These are phyloP conservation scores for Drosophila asahinai DNA, from an alignment of 1,140 invertebrate species.

Conservation along the genomic window DNA sequence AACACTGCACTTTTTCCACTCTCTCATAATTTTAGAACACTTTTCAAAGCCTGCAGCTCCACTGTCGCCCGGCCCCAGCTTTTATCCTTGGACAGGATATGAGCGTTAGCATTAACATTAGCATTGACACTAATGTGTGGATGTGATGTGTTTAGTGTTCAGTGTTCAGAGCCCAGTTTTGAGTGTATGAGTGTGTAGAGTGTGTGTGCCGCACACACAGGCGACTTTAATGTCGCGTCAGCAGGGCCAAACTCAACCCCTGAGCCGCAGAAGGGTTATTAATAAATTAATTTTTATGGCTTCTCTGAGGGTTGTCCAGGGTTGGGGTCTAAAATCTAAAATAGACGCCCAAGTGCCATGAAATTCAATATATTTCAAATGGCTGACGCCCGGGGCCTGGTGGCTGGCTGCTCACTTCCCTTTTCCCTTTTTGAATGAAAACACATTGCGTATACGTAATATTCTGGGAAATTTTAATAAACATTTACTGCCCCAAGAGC, in stretches of 20 bases:
- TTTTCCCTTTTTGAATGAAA: constrained; percentile 2
- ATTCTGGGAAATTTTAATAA: constrained; percentile 43
- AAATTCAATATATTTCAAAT: constrained; percentile 56
- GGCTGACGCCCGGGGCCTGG: not conserved
- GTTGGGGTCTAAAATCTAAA: constrained; percentile 27
- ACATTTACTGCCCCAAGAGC: constrained; percentile 11
- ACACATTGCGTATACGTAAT: constrained; percentile 40
- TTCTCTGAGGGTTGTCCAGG: not conserved
- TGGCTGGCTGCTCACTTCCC: not conserved
- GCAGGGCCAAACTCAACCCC: constrained; percentile 19
- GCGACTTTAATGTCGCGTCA: constrained; percentile 65
- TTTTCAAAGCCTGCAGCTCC: not conserved
- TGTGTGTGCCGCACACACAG: constrained; percentile 51
- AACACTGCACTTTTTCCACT: not conserved
- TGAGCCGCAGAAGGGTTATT: constrained; percentile 67
- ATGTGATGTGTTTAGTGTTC: constrained; percentile 23
- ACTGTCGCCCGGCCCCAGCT: constrained; percentile 2
- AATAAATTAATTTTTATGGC: constrained; percentile 74
- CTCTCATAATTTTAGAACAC: not conserved
- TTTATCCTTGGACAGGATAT: constrained; percentile 57
- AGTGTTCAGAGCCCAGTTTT: not conserved
- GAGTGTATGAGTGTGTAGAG: not conserved
- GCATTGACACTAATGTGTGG: constrained; percentile 58
- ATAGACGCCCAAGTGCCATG: constrained; percentile 41
- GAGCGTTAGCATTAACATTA: constrained; percentile 66